Evolutionary conservation across 1,140 invertebrate genomes (phyloP).

Genomic region (Latrodectus geometricus): DNA sequence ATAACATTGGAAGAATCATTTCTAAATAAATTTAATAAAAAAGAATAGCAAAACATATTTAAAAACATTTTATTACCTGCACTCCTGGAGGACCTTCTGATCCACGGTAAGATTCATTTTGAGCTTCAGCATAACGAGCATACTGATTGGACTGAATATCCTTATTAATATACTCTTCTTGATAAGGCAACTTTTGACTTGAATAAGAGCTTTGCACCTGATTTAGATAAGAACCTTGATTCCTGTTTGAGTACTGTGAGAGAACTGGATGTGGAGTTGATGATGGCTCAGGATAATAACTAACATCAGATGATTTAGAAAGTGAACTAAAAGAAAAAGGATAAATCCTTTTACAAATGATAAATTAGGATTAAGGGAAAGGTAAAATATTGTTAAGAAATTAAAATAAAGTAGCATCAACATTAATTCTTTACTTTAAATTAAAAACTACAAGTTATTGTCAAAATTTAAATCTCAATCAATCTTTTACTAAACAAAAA

Average conservation of each 20-base stretch:
- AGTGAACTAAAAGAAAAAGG: slow-evolving; percentile 20
- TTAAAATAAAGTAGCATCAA: too few species aligned
- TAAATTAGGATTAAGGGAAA: too few species aligned
- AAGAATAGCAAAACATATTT: too few species aligned
- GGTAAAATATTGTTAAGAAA: too few species aligned
- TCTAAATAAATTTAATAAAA: too few species aligned
- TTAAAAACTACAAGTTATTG: too few species aligned
- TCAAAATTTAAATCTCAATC: too few species aligned
- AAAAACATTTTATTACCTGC: slow-evolving; percentile 1
- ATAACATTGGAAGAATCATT: too few species aligned
- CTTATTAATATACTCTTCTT: slow-evolving; percentile 31
- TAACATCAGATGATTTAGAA: neutral
- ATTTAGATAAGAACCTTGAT: slow-evolving; percentile 34
- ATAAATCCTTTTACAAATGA: neutral
- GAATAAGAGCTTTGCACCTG: slow-evolving; percentile 28
- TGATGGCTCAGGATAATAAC: slow-evolving; percentile 16
- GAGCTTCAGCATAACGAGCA: slow-evolving; percentile 23
- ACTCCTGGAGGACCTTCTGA: slow-evolving; percentile 36
- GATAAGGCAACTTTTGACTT: slow-evolving; percentile 50
- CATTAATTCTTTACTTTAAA: too few species aligned
- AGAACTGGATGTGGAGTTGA: neutral
- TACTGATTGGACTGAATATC: slow-evolving; percentile 41
- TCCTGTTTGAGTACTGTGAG: neutral
- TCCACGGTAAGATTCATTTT: slow-evolving; percentile 50
- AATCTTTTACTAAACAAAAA: too few species aligned